Evolutionary conservation across 2,888 invertebrate genomes (phyloP), one percentile per base, ranked within the genome.

Genomic region (Trichopria drosophilae): DNA sequence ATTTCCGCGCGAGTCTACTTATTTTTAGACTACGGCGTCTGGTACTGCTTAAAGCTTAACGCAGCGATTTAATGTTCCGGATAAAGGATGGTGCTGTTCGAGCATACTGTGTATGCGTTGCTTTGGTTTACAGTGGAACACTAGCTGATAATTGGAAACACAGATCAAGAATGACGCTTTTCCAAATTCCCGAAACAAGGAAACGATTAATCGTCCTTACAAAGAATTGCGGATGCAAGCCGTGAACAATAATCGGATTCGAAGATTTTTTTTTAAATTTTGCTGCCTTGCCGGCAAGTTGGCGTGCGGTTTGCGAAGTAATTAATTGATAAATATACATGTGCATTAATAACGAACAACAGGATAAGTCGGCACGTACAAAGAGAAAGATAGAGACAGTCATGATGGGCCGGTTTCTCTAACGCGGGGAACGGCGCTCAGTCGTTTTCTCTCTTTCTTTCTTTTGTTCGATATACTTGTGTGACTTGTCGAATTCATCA

Each of bases 261-360:
- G 20, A n/a, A 34, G n/a, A 26, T 3, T 16, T 10, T 18, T n/a
- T 24, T 16, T 16, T 28, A n/a, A n/a, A n/a, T n/a, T 15, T 34
- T 37, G 19, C 55, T 66, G 60, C 61, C 62, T 63, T 60, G 65
- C 60, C 63, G 60, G 62, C 64, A 67, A 67, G 67, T 63, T 67
- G 66, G 71, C 70, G 63, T 66, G 62, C 58, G 57, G 61, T 62
- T 60, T 58, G 52, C 40, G 41, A 53, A 51, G 51, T 51, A 53
- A 46, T 51, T 48, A 34, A 50, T 36, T 47, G 37, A n/a, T 53
- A 51, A 50, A 44, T 48, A 45, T 48, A 50, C 32, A 51, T 48
- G 43, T 50, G 40, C 28, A 55, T 42, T 15, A n/a, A n/a, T 40
- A 39, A 51, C 24, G 19, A 22, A 60, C 49, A 56, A 52, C 53